These are phyloP conservation scores for Heteractis magnifica DNA, from an alignment of 92 coral and sea anemone species.

Conservation along the genomic window DNA sequence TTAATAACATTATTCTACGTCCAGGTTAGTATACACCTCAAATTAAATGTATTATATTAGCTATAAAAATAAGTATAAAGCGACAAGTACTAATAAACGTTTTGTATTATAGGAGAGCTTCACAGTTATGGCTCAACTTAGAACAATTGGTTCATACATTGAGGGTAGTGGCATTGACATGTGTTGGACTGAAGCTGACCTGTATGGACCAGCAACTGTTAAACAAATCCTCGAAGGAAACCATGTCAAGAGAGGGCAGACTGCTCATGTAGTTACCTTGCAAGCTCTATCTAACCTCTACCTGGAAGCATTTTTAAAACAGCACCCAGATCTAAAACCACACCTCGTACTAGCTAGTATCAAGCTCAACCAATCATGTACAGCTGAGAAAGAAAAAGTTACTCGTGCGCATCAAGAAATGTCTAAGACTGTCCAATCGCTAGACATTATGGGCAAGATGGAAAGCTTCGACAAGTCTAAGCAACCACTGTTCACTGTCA, in stretches of 20 bases:
- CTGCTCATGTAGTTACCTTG: conserved; percentile 35
- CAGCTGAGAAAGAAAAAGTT: conserved; percentile 4
- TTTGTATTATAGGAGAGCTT: conserved; percentile 16
- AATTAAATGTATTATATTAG: no score
- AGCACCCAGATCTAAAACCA: conserved; percentile 12
- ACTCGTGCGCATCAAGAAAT: conserved; percentile 8
- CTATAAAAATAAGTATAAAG: no score
- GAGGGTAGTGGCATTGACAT: conserved; percentile 41
- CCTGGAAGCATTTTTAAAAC: conserved; percentile 32
- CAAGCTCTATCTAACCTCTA: conserved; percentile 39
- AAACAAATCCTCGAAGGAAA: conserved; percentile 49
- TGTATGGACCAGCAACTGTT: conserved; percentile 45
- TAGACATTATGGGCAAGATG: conserved; percentile 36
- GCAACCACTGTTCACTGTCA: conserved; percentile 24
- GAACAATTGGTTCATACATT: conserved; percentile 26
- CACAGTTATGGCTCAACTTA: conserved; percentile 31
- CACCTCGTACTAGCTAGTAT: conserved; percentile 20
- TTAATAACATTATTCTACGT: conserved; percentile 21
- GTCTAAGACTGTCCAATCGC: conserved; percentile 19
- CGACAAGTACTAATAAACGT: no score
- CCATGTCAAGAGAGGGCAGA: conserved; percentile 51
- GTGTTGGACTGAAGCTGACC: conserved; percentile 31
- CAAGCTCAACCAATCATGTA: conserved; percentile 17
- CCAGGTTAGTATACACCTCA: conserved; percentile 9
- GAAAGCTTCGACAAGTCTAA: conserved; percentile 10